phyloP scores from a whole-genome alignment of 2,888 invertebrate species.

The Athalia rosae region DNA sequence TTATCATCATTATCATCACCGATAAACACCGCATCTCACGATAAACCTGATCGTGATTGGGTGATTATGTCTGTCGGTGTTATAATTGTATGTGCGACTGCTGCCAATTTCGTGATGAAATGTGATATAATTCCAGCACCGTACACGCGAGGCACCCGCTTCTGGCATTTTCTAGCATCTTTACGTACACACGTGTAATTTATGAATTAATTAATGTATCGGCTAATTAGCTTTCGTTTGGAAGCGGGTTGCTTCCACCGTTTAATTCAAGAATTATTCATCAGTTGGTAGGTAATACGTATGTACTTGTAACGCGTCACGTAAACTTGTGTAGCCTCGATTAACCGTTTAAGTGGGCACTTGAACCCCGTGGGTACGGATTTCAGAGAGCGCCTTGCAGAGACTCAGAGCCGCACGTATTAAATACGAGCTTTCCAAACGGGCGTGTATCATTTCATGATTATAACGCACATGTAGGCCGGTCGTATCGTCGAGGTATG shows the following conservation, averaged over 20 bases:
- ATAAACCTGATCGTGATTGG: too few relatives aligned
- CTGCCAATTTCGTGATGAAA: too few relatives aligned
- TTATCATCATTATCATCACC: too few relatives aligned
- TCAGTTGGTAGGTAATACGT: not conserved
- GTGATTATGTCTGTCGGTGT: too few relatives aligned
- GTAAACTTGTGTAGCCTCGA: not conserved
- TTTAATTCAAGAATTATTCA: conserved; percentile 7
- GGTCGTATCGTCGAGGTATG: not conserved
- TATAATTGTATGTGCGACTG: too few relatives aligned
- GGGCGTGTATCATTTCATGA: not conserved
- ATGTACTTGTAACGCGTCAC: conserved; percentile 2
- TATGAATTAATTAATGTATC: conserved; percentile 8
- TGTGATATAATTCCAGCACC: too few relatives aligned
- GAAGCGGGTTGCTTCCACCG: not conserved
- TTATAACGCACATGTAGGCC: not conserved
- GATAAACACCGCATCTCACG: too few relatives aligned
- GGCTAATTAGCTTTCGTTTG: conserved; percentile 29
- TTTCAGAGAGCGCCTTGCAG: not conserved
- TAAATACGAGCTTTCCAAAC: not conserved
- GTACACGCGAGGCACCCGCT: not conserved
- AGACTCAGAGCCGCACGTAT: not conserved
- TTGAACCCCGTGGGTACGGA: not conserved
- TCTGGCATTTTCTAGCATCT: not conserved
- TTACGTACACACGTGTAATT: not conserved
- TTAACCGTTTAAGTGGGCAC: not conserved